Conservation (phyloP, 2,113 vertebrate species). For the Eupsittula cactorum region DNA sequence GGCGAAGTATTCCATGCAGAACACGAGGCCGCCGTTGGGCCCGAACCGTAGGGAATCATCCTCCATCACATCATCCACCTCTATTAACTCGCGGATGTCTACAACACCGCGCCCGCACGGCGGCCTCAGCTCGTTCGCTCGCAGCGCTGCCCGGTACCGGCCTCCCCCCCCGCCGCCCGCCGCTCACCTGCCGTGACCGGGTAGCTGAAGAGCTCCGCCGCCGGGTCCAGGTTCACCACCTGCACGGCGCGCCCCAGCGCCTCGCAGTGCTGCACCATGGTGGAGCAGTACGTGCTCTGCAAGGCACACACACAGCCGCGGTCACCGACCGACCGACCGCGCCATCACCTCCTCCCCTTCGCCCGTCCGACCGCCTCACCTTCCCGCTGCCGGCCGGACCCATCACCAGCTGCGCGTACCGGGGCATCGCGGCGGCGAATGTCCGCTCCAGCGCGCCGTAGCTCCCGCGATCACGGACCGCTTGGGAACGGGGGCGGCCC, state of each 20-base stretch:
- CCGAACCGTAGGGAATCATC: conserved; percentile 89
- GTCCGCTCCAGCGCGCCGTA: background rate
- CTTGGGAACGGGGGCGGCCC: background rate
- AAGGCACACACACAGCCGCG: background rate
- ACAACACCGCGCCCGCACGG: background rate
- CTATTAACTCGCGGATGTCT: conserved; percentile 96
- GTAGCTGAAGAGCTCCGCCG: conserved; percentile 90
- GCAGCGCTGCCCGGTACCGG: background rate
- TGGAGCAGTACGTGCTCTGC: conserved; percentile 96
- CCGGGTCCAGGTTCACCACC: conserved; percentile 95
- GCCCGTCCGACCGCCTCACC: conserved; percentile 62
- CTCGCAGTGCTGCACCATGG: conserved; percentile 89
- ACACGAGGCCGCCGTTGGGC: conserved; percentile 94
- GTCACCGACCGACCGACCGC: background rate
- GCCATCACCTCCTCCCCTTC: accelerated
- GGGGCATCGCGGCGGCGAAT: conserved; percentile 79
- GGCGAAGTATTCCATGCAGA: conserved; percentile 98
- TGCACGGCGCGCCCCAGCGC: conserved; percentile 87
- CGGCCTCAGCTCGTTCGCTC: accelerated
- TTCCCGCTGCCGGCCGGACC: conserved; percentile 97
- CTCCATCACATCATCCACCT: conserved; percentile 98
- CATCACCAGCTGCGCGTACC: conserved; percentile 94
- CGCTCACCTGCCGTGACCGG: conserved; percentile 90
- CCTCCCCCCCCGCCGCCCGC: background rate
- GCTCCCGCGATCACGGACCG: background rate